phyloP scores from a whole-genome alignment of 2,888 invertebrate genomes.

The Abrostola tripartita region DNA sequence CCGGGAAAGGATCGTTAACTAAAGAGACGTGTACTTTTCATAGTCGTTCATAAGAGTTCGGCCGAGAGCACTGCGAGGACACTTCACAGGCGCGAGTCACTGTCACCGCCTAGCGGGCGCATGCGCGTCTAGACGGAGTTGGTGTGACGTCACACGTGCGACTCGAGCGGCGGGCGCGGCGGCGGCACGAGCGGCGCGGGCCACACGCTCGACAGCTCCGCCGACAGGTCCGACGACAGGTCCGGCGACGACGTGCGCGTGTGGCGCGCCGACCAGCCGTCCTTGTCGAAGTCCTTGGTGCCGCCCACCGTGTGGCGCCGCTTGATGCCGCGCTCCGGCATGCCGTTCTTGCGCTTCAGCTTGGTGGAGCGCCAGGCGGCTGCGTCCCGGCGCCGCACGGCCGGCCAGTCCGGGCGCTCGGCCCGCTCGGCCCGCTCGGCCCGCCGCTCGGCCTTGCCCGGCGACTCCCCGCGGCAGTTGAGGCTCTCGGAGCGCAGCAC shows the following conservation, averaged over 20 bases:
- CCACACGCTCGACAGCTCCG: constrained; percentile 70
- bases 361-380: constrained; percentile 88
- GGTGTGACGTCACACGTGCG: constrained; percentile 63
- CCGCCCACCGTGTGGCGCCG: constrained; percentile 97
- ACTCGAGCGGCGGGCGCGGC: constrained; percentile 65
- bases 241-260: constrained; percentile 89
- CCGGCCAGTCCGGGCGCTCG: constrained; percentile 77
- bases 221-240: constrained; percentile 80
- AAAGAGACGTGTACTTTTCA: constrained; percentile 45
- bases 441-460: constrained; percentile 62
- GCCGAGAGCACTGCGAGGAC: constrained; percentile 21
- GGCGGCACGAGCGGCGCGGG: constrained; percentile 75
- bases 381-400: constrained; percentile 89
- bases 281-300: constrained; percentile 93
- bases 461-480: constrained; percentile 62
- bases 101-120: constrained; percentile 17
- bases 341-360: constrained; percentile 92
- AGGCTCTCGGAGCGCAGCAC: constrained; percentile 44
- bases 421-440: constrained; percentile 50
- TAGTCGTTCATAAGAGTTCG: constrained; percentile 36
- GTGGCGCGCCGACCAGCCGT: constrained; percentile 89
- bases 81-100: constrained; percentile 6
- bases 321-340: constrained; percentile 95
- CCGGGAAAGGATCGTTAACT: constrained; percentile 57
- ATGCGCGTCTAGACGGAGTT: constrained; percentile 41